Conservation (phyloP, 1,140 invertebrate genomes). For the Rhagoletis zephyria region DNA sequence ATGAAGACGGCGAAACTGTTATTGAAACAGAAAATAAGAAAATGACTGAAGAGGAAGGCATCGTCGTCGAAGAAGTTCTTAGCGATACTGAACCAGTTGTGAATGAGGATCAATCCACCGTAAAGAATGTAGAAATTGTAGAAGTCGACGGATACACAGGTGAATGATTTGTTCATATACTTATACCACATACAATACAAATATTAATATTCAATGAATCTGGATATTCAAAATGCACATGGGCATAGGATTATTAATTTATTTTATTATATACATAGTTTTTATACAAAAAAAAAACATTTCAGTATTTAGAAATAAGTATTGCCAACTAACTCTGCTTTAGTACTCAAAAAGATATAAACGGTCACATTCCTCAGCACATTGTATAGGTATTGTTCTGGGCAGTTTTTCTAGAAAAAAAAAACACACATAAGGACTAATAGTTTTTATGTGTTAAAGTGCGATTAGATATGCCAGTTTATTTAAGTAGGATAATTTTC, state of each 20-base stretch:
- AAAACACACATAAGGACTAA: too few species aligned
- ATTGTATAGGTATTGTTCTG: neutral
- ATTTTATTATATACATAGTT: neutral
- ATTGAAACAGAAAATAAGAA: constrained; percentile 70
- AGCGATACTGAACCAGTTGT: constrained; percentile 71
- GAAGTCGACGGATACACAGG: constrained; percentile 71
- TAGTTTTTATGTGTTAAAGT: neutral
- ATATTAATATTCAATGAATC: neutral
- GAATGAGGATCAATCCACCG: constrained; percentile 62
- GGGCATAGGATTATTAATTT: neutral
- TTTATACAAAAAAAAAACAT: neutral
- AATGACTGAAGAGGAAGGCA: constrained; percentile 68
- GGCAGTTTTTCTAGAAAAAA: neutral
- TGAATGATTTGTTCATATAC: constrained; percentile 59
- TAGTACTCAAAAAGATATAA: neutral
- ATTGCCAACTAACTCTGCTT: neutral
- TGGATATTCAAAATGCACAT: neutral
- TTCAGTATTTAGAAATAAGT: constrained; percentile 7
- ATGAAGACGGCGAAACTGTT: constrained; percentile 68
- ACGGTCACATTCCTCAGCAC: neutral
- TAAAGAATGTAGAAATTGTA: constrained; percentile 68
- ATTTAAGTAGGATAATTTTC: constrained; percentile 29
- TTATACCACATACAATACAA: neutral
- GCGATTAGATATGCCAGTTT: neutral
- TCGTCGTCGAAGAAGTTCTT: constrained; percentile 71